Evolutionary conservation across 2,797 vertebrate species (phyloP).

Genomic region (Threskiornis aethiopicus): DNA sequence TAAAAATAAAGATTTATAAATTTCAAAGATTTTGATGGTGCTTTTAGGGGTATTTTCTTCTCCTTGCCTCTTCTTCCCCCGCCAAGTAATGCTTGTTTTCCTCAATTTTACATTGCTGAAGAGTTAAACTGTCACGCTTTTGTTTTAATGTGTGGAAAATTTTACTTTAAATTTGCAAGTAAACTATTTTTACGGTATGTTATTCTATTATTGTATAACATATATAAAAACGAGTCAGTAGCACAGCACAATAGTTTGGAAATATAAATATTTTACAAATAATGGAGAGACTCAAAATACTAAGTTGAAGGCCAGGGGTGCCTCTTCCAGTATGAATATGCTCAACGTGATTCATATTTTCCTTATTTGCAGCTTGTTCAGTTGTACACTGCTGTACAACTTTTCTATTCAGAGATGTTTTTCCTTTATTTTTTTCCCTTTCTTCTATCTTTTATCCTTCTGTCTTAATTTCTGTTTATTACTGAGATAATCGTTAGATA

Average conservation of each 20-base stretch:
- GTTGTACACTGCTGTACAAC: not conserved
- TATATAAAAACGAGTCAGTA: not conserved
- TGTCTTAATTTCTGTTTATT: not conserved
- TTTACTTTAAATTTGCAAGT: not conserved
- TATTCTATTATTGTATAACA: not conserved
- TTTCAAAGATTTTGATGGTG: not conserved
- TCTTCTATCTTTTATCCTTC: not conserved
- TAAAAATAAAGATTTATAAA: not conserved
- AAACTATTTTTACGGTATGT: not conserved
- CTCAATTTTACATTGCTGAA: not conserved
- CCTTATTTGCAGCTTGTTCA: not conserved
- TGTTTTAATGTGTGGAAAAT: not conserved
- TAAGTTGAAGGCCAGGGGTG: not conserved
- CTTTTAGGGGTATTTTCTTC: not conserved
- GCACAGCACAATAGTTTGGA: not conserved
- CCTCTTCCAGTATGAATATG: not conserved
- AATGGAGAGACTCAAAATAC: not conserved
- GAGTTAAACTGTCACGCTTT: not conserved
- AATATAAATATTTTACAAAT: not conserved
- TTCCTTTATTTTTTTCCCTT: not conserved
- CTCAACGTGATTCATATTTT: not conserved
- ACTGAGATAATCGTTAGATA: not conserved
- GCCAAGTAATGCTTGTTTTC: not conserved
- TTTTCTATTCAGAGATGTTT: not conserved
- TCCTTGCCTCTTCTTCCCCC: not conserved